Base-by-base conservation (phyloP, 2,888 invertebrate genomes). In the Octonoba sinensis region DNA sequence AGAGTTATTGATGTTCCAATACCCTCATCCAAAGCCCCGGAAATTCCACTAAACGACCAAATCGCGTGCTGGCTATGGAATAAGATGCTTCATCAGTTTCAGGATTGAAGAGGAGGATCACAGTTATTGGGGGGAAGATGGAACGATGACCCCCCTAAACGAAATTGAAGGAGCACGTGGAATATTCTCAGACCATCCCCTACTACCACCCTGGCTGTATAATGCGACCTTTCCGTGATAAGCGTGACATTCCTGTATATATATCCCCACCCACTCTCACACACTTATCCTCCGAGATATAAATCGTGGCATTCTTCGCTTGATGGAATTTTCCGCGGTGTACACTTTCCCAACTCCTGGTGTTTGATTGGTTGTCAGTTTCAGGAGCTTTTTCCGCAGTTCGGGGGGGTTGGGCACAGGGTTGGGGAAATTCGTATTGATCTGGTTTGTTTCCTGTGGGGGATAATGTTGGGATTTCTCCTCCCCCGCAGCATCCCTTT, bases 341-440 rank as follows among this genome's bases (percentile, higher is more conserved):
- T 59, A 75, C 67, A 67, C 75, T 72, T 77, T 56, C 73, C 67
- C 73, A 69, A 69, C 69, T 72, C 66, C 47, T 69, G 67, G 79
- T 81, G 79, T 81, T 81, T 67, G 79, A 81, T 81, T 73, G 79
- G 79, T 73, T 81, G 79, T 81, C 79, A 81, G 67, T 62, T 73
- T 60, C 79, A 81, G 79, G 62, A 62, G 57, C 57, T 72, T 78
- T 78, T 72, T 78, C 56, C 60, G 69, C 16, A 57, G 56, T 66
- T 67, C 12, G 22, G 47, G 46, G 44, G 46, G 62, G 54, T 62
- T 20, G 54, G 57, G 20, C 20, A 13, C n/a, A 20, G 20, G 57
- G 13, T 54, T 54, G n/a, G n/a, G 54, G 54, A 54, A 44, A 18
- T 18, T 15, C 44, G 62, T 62, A 62, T 62, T 62, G 62, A 62